A percentile compares a stretch with the other conserved stretches of the same genome.
Evolutionary conservation across 2,797 vertebrate species (phyloP).

Genomic region (Falco concolor): DNA sequence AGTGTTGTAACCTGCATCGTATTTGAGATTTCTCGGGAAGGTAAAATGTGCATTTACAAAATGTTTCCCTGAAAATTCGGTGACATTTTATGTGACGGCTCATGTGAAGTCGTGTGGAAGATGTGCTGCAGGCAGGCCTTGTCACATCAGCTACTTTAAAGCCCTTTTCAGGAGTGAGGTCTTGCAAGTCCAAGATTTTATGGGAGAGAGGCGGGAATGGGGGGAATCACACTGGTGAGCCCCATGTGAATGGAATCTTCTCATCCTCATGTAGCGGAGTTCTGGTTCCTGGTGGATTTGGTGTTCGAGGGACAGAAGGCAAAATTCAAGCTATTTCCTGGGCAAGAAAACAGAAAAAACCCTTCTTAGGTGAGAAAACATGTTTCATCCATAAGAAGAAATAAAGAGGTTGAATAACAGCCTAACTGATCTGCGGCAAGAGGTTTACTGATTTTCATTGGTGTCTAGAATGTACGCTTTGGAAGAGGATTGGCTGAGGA

Average conservation of each 20-base stretch:
- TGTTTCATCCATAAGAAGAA: not conserved
- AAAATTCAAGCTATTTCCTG: constrained; percentile 93
- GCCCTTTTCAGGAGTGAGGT: not conserved
- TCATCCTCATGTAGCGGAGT: constrained; percentile 79
- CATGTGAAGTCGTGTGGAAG: not conserved
- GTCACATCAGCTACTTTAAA: not conserved
- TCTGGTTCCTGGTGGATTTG: constrained; percentile 94
- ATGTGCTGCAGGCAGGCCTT: not conserved
- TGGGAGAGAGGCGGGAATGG: not conserved
- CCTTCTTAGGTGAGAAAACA: constrained; percentile 85
- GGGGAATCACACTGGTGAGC: not conserved
- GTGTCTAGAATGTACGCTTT: not conserved
- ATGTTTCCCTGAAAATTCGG: not conserved
- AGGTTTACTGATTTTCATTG: not conserved
- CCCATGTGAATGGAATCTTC: not conserved
- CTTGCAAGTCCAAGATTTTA: not conserved
- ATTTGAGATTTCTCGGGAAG: not conserved
- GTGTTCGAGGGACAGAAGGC: constrained; percentile 92
- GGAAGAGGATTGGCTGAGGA: not conserved
- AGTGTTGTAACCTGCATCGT: not conserved
- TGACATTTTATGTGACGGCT: not conserved
- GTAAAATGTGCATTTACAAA: not conserved
- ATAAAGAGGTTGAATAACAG: not conserved
- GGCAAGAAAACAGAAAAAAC: constrained; percentile 93
- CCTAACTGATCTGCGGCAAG: not conserved